Conservation (phyloP, 2,888 invertebrate species). For the Heliothis peltigera region DNA sequence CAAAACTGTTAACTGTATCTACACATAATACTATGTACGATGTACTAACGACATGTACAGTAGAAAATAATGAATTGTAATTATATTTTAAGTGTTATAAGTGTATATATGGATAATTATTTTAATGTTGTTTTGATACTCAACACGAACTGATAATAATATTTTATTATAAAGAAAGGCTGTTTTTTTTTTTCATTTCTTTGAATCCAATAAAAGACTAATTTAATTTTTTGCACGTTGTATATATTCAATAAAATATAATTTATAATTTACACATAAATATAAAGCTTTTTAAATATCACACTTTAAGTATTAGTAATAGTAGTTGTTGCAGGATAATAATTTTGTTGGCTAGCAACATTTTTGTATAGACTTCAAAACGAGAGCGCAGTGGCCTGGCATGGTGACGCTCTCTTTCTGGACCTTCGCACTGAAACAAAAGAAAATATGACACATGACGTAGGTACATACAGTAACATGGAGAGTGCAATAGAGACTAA, state of each 20-base stretch:
- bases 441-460: too few relatives aligned
- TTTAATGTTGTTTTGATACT: constrained; percentile 88
- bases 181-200: constrained; percentile 57
- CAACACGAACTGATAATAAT: constrained; percentile 89
- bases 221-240: neutral
- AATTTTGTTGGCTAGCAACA: constrained; percentile 32
- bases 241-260: constrained; percentile 28
- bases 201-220: neutral
- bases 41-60: constrained; percentile 63
- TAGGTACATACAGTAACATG: too few relatives aligned
- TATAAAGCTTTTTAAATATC: constrained; percentile 19
- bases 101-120: constrained; percentile 77
- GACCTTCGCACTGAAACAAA: constrained; percentile 65
- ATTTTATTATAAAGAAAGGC: constrained; percentile 77
- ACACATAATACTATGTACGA: constrained; percentile 12
- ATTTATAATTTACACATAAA: constrained; percentile 3
- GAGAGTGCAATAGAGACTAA: too few relatives aligned
- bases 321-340: too few relatives aligned
- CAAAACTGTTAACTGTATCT: constrained; percentile 13
- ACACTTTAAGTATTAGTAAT: neutral
- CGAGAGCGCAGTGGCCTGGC: constrained; percentile 73
- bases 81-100: constrained; percentile 64
- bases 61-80: constrained; percentile 59
- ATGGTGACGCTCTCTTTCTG: constrained; percentile 66
- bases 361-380: constrained; percentile 54